Evolutionary conservation across 1,140 invertebrate species (phyloP).

Genomic region (Ylistrum balloti): DNA sequence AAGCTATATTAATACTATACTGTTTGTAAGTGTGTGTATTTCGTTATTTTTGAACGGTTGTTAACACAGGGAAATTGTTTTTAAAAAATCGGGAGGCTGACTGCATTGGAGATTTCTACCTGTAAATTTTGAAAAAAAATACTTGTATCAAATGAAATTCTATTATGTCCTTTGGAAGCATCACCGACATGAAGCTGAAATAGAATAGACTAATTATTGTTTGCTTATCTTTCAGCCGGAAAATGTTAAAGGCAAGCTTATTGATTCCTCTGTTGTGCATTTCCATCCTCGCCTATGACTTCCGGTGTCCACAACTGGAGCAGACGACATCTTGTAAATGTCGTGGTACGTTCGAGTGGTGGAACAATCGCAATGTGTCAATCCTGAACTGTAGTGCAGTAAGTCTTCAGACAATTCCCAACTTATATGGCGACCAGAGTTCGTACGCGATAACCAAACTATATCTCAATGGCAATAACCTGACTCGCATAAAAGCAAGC

Average conservation of each 20-base stretch:
- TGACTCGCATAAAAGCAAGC: conserved; percentile 37
- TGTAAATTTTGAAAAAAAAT: too few species aligned
- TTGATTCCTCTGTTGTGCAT: background rate
- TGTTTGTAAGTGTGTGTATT: too few species aligned
- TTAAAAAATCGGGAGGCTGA: too few species aligned
- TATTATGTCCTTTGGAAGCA: too few species aligned
- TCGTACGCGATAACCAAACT: conserved; percentile 56
- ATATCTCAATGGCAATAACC: conserved; percentile 57
- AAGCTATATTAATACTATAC: too few species aligned
- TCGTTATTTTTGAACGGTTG: too few species aligned
- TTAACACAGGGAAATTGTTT: too few species aligned
- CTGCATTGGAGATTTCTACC: too few species aligned
- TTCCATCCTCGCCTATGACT: conserved; percentile 45
- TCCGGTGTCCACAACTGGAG: conserved; percentile 55
- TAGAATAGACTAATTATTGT: too few species aligned
- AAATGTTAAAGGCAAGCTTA: background rate
- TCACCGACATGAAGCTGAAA: too few species aligned
- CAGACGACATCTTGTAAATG: conserved; percentile 56
- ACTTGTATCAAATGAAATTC: too few species aligned
- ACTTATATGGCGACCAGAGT: conserved; percentile 48
- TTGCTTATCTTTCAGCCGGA: background rate
- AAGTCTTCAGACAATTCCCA: conserved; percentile 55
- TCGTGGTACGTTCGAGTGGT: conserved; percentile 49
- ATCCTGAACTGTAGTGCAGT: conserved; percentile 58
- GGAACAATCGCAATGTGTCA: conserved; percentile 55